Percentiles rank a stretch among this genome's conserved stretches.
These are phyloP conservation scores for Orchesellides sinensis DNA, from an alignment of 2,888 invertebrate species.

Conservation along the genomic window DNA sequence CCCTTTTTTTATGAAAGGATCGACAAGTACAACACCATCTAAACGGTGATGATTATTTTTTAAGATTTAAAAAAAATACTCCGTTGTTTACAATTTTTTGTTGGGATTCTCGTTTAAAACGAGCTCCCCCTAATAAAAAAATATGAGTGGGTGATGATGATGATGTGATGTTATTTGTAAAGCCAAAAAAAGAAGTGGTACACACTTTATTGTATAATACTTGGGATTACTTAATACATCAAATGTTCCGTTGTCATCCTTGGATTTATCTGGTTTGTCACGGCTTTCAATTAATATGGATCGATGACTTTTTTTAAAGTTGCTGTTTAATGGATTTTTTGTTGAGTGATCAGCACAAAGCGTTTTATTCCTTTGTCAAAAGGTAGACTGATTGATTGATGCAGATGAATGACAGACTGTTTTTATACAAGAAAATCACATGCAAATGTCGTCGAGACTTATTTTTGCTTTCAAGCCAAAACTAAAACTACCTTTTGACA, in stretches of 20 bases:
- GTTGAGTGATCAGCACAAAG: no score
- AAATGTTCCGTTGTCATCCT: conserved; percentile 20
- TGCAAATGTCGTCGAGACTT: no score
- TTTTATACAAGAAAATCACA: no score
- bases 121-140: background rate
- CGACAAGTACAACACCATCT: no score
- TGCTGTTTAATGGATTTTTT: no score
- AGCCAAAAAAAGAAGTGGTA: background rate
- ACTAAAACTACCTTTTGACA: no score
- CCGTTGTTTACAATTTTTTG: background rate
- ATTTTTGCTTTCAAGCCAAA: no score
- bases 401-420: no score
- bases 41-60: no score
- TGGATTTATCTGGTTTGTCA: conserved; percentile 26
- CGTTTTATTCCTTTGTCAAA: no score
- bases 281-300: conserved; percentile 32
- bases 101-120: background rate
- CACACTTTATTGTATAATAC: background rate
- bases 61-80: no score
- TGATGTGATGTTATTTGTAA: background rate
- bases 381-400: no score
- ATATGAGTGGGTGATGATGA: background rate
- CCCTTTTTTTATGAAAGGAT: background rate
- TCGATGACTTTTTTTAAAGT: conserved; percentile 4
- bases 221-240: background rate